Conservation (phyloP, 2,797 vertebrate genomes). For the Sciurus carolinensis region DNA sequence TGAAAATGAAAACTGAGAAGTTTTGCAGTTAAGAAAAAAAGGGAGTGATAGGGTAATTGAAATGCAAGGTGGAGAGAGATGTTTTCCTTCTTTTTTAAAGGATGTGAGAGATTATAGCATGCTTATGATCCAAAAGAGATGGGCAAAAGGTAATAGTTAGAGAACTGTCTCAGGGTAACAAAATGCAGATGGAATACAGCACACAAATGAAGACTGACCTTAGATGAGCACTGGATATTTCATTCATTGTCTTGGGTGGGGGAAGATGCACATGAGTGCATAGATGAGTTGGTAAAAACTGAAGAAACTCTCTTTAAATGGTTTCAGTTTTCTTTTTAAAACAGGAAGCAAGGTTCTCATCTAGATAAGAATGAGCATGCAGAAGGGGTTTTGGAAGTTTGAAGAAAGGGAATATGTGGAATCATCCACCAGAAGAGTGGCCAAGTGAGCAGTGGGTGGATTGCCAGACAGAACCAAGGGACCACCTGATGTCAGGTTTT, state of each 20-base stretch:
- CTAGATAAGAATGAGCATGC: background rate
- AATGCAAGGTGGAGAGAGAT: background rate
- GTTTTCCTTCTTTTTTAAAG: background rate
- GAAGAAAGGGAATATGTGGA: background rate
- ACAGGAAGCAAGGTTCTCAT: background rate
- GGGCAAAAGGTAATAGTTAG: background rate
- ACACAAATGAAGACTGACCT: background rate
- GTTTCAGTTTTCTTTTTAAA: conserved; percentile 43
- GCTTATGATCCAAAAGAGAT: background rate
- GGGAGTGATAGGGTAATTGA: background rate
- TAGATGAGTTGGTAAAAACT: background rate
- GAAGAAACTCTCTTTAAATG: background rate
- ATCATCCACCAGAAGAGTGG: background rate
- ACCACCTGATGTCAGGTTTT: background rate
- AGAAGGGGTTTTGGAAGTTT: background rate
- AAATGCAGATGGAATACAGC: background rate
- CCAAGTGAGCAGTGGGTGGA: background rate
- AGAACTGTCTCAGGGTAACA: background rate
- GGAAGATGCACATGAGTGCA: background rate
- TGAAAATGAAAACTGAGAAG: background rate
- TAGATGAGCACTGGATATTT: background rate
- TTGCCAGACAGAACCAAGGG: background rate
- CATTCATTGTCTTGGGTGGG: too few species aligned
- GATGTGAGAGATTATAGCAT: background rate
- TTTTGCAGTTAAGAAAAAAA: background rate